These are phyloP conservation scores for Melanostigma gelatinosum DNA, from an alignment of 2,113 vertebrate species.

Conservation along the genomic window DNA sequence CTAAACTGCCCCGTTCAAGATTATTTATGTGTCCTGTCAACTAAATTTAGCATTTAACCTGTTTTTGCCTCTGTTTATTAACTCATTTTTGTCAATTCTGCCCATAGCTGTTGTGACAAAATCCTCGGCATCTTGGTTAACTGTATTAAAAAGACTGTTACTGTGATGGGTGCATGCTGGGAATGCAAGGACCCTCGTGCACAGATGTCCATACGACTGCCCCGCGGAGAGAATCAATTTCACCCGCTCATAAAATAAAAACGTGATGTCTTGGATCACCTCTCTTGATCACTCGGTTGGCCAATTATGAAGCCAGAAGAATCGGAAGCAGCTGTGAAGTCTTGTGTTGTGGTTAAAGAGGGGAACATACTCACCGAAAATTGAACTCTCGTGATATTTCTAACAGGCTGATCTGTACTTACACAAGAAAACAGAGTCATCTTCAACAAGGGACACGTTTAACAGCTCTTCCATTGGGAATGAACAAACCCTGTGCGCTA, in stretches of 20 bases:
- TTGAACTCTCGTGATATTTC: not conserved
- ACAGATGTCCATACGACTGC: not conserved
- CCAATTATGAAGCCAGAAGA: conserved; percentile 61
- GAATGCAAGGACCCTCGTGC: conserved; percentile 8
- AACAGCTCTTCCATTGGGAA: not conserved
- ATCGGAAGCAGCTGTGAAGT: conserved; percentile 28
- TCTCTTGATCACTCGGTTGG: conserved; percentile 56
- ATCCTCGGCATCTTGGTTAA: not conserved
- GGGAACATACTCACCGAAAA: not conserved
- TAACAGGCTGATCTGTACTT: not conserved
- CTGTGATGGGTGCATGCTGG: not conserved
- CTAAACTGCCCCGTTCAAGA: not conserved
- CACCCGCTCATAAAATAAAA: conserved; percentile 22
- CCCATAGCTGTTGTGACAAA: not conserved
- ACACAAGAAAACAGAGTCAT: not conserved
- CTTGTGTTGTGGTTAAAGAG: conserved; percentile 9
- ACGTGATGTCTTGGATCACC: conserved; percentile 54
- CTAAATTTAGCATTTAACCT: not conserved
- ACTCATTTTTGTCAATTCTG: not conserved
- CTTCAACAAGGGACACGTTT: not conserved
- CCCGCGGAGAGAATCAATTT: conserved; percentile 44
- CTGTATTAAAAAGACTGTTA: conserved; percentile 15
- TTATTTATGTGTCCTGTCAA: conserved; percentile 32
- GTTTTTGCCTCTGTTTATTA: not conserved
- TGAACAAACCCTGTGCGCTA: conserved; percentile 17